phyloP scores from a whole-genome alignment of 2,797 vertebrate genomes.

The Delichon dasypus region DNA sequence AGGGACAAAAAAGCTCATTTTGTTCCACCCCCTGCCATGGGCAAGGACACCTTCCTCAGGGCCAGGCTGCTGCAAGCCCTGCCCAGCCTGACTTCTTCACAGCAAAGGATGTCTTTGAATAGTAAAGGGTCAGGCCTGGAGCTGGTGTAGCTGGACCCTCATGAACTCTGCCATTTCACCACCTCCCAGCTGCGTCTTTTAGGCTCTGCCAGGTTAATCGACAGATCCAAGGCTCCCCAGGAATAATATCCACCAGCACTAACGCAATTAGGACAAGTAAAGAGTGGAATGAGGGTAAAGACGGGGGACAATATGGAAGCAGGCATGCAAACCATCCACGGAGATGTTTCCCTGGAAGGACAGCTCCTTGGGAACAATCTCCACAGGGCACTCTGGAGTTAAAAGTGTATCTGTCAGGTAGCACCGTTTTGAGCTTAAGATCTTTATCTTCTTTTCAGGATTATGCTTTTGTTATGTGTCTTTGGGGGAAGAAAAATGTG shows the following conservation, averaged over 20 bases:
- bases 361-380: not conserved
- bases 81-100: not conserved
- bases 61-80: not conserved
- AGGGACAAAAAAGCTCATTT: not conserved
- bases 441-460: not conserved
- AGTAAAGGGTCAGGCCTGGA: not conserved
- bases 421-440: not conserved
- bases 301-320: not conserved
- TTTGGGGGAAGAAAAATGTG: not conserved
- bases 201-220: not conserved
- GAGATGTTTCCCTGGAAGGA: not conserved
- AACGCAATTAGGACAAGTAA: not conserved
- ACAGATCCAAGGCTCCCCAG: not conserved
- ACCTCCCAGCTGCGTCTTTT: not conserved
- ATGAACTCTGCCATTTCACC: not conserved
- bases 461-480: not conserved
- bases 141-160: not conserved
- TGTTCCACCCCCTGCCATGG: not conserved
- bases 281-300: not conserved
- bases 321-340: not conserved
- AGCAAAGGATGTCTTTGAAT: not conserved
- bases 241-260: not conserved
- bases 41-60: not conserved
- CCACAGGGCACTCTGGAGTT: not conserved
- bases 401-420: not conserved